These are phyloP conservation scores for Phocides pigmalion DNA, from an alignment of 1,140 invertebrate genomes.

Conservation along the genomic window DNA sequence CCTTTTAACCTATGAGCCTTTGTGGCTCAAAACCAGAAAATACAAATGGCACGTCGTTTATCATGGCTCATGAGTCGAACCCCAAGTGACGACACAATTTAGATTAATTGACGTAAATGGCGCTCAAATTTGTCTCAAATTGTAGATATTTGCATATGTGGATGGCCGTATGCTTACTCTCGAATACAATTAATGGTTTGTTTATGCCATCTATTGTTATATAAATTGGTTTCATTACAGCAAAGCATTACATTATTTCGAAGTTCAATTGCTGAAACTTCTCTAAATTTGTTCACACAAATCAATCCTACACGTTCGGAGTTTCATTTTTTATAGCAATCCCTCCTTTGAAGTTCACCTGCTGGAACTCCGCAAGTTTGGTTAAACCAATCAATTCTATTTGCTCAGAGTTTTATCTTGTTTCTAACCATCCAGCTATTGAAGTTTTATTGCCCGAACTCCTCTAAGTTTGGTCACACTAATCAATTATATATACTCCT, in stretches of 20 bases:
- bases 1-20: neutral
- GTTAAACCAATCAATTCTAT: too few species aligned
- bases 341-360: too few species aligned
- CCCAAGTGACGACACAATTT: conserved; percentile 21
- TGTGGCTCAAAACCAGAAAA: conserved; percentile 1
- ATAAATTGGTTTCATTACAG: neutral
- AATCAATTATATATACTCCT: too few species aligned
- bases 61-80: conserved; percentile 3
- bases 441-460: too few species aligned
- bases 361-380: too few species aligned
- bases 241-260: neutral
- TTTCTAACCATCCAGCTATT: too few species aligned
- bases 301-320: too few species aligned
- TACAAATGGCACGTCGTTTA: conserved; percentile 13
- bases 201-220: neutral
- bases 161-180: neutral
- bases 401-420: too few species aligned
- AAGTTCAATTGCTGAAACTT: too few species aligned
- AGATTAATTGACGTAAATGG: conserved; percentile 11
- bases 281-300: too few species aligned
- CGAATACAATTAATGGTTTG: conserved; percentile 3
- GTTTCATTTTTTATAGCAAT: too few species aligned
- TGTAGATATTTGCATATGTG: conserved; percentile 1
- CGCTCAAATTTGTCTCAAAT: conserved; percentile 13
- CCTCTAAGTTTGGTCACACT: too few species aligned